These are phyloP conservation scores for human (Homo sapiens) DNA, from an alignment of 2,113 vertebrate genomes.

Conservation along the genomic window DNA sequence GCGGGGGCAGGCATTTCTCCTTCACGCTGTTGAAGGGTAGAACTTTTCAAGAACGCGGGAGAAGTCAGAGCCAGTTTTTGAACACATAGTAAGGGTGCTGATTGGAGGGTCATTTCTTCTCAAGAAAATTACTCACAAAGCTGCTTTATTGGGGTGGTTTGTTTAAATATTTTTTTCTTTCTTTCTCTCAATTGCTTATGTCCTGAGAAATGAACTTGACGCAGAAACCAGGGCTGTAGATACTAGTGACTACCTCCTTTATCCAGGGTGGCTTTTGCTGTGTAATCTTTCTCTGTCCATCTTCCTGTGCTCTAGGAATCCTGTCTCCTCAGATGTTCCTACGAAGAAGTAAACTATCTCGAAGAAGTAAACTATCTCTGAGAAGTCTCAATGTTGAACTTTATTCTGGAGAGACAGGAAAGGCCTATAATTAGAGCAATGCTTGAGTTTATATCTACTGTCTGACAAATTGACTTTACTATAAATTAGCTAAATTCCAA, in stretches of 20 bases:
- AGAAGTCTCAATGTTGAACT: background rate
- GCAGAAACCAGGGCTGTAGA: background rate
- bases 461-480: background rate
- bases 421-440: fast-evolving
- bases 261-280: fast-evolving
- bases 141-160: background rate
- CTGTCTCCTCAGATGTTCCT: background rate
- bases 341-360: fast-evolving
- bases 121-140: background rate
- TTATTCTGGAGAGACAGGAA: background rate
- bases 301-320: background rate
- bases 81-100: background rate
- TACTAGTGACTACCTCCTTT: fast-evolving
- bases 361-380: background rate
- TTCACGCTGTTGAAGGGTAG: background rate
- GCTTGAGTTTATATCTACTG: background rate
- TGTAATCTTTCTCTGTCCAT: fast-evolving
- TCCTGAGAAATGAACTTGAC: background rate
- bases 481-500: background rate
- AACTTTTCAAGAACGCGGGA: fast-evolving
- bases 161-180: background rate
- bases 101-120: background rate
- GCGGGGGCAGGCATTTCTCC: fast-evolving
- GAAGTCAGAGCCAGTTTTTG: fast-evolving
- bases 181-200: background rate